Evolutionary conservation across 2,797 vertebrate genomes (phyloP).

Genomic region (Cottoperca gobio): DNA sequence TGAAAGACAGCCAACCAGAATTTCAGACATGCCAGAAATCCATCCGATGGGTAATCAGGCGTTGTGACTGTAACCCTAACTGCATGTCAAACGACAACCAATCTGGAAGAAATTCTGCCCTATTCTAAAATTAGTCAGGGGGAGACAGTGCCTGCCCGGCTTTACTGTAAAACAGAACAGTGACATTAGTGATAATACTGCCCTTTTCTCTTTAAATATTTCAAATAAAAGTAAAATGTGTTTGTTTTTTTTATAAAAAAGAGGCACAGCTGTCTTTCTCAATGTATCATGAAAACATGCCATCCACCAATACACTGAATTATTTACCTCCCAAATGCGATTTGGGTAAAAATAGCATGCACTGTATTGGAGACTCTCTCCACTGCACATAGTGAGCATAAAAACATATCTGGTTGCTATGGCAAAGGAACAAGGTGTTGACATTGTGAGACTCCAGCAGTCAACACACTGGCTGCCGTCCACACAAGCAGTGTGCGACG

Average conservation of each 20-base stretch:
- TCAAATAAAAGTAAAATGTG: background rate
- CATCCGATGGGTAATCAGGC: background rate
- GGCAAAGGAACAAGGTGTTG: slow-evolving; percentile 47
- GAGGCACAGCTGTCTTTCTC: background rate
- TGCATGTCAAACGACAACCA: background rate
- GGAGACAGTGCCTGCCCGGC: too few species aligned
- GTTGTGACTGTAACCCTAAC: background rate
- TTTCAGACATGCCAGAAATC: background rate
- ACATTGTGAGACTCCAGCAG: slow-evolving; percentile 38
- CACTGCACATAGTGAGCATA: slow-evolving; percentile 16
- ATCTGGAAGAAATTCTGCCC: background rate
- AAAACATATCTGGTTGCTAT: slow-evolving; percentile 26
- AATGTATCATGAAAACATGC: slow-evolving; percentile 41
- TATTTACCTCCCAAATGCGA: slow-evolving; percentile 68
- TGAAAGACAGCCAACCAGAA: background rate
- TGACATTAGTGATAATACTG: background rate
- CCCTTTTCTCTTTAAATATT: background rate
- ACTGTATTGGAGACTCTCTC: slow-evolving; percentile 7
- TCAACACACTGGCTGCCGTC: slow-evolving; percentile 8
- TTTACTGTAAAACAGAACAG: slow-evolving; percentile 19
- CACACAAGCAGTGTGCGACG: slow-evolving; percentile 10
- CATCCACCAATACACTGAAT: slow-evolving; percentile 62
- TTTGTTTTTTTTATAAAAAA: slow-evolving; percentile 1
- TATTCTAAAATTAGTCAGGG: background rate
- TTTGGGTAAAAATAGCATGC: slow-evolving; percentile 72